phyloP scores from a whole-genome alignment of 2,113 vertebrate genomes.

The Mormoops blainvillei region DNA sequence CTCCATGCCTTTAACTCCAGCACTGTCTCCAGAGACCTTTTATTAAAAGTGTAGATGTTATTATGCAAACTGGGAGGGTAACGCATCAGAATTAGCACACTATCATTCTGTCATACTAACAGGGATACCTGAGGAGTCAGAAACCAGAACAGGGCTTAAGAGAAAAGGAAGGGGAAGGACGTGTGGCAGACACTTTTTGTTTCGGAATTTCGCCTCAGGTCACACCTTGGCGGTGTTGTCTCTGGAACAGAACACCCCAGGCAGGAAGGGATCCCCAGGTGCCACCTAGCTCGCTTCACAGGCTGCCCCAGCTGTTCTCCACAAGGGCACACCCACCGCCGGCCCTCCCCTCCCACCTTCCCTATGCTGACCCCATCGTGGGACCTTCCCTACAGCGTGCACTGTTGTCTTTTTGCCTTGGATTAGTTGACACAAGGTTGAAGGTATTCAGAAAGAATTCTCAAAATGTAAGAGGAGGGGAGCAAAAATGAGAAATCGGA shows the following conservation, averaged over 20 bases:
- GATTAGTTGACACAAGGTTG: neutral
- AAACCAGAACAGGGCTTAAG: neutral
- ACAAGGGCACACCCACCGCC: neutral
- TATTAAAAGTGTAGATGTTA: neutral
- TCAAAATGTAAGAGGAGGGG: neutral
- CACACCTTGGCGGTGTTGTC: neutral
- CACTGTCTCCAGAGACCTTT: neutral
- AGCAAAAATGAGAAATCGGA: neutral
- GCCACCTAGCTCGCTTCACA: neutral
- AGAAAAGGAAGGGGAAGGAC: neutral
- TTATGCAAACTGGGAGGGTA: neutral
- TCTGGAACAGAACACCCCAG: neutral
- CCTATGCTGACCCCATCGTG: neutral
- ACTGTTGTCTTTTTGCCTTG: neutral
- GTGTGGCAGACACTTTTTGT: neutral
- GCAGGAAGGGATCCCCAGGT: neutral
- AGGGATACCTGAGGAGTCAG: neutral
- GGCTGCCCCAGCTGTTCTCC: neutral
- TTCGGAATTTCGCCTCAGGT: neutral
- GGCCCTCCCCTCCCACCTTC: neutral
- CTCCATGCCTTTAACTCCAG: neutral
- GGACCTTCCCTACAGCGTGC: neutral
- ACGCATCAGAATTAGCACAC: neutral
- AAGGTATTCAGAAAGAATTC: slow-evolving; percentile 15
- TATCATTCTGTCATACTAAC: neutral